Conservation (phyloP, 2,797 vertebrate species). For the Phalloptychus januarius region DNA sequence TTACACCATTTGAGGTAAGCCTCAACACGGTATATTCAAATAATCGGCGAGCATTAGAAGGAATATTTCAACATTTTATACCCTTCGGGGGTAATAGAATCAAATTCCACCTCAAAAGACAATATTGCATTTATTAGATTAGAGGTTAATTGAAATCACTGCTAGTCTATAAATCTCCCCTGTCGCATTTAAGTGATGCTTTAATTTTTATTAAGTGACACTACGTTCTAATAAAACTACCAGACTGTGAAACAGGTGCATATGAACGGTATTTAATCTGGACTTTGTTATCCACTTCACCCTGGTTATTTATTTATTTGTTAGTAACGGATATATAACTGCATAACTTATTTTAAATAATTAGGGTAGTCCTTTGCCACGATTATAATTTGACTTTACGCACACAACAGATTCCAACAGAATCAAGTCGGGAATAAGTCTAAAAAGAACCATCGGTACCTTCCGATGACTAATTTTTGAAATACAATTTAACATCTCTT, state of each 20-base stretch:
- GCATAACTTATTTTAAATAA: not conserved
- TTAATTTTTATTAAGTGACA: not conserved
- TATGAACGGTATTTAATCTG: constrained; percentile 13
- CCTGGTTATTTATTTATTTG: not conserved
- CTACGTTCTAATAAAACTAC: not conserved
- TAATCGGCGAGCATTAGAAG: not conserved
- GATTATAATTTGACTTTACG: constrained; percentile 17
- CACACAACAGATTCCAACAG: not conserved
- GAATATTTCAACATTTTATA: constrained; percentile 9
- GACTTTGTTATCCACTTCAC: constrained; percentile 8
- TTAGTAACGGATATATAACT: not conserved
- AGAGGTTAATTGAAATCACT: constrained; percentile 1
- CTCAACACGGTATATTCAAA: constrained; percentile 17
- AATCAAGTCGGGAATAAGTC: not conserved
- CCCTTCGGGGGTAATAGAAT: not conserved
- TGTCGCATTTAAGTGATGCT: not conserved
- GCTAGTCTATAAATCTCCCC: not conserved
- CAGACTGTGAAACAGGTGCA: constrained; percentile 52
- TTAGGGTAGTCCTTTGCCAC: not conserved
- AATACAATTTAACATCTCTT: not conserved
- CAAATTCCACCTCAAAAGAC: not conserved
- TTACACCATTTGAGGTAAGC: constrained; percentile 5
- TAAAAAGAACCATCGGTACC: not conserved
- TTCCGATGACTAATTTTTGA: not conserved
- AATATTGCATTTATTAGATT: not conserved